A percentile compares a stretch with the other conserved stretches of the same genome.
phyloP scores from a whole-genome alignment of 2,113 vertebrate genomes.

The Sebastes schlegelii region DNA sequence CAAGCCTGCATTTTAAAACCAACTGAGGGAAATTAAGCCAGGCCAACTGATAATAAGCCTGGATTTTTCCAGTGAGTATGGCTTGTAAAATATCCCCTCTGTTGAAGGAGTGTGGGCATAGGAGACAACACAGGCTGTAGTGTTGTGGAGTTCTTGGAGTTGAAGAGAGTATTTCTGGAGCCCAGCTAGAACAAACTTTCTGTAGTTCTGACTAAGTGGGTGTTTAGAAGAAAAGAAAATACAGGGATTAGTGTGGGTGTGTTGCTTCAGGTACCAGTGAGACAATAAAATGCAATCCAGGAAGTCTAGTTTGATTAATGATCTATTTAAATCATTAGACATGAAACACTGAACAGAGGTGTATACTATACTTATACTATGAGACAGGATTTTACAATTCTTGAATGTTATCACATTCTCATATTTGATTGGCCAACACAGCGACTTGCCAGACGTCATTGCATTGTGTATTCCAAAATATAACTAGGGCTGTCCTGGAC shows the following conservation, averaged over 20 bases:
- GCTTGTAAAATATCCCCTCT: slow-evolving; percentile 6
- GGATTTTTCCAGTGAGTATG: slow-evolving; percentile 11
- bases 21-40: slow-evolving; percentile 2
- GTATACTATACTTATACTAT: neutral
- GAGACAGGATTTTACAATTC: neutral
- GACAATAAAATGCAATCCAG: slow-evolving; percentile 11
- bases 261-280: slow-evolving; percentile 18
- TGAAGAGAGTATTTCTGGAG: slow-evolving; percentile 48
- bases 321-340: slow-evolving; percentile 2
- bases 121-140: slow-evolving; percentile 22
- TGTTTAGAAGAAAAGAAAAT: slow-evolving; percentile 9
- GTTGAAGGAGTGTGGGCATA: slow-evolving; percentile 24
- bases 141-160: slow-evolving; percentile 45
- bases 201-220: slow-evolving; percentile 40
- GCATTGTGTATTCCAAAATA: neutral
- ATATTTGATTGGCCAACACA: neutral
- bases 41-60: slow-evolving; percentile 4
- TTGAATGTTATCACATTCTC: neutral
- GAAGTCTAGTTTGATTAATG: slow-evolving; percentile 9
- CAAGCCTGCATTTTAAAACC: slow-evolving; percentile 6
- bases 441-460: neutral
- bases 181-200: slow-evolving; percentile 24
- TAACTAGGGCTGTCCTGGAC: neutral
- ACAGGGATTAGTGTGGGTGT: neutral
- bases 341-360: neutral